Conservation (phyloP, 2,797 vertebrate species). For the Pseudocheirus occidentalis region DNA sequence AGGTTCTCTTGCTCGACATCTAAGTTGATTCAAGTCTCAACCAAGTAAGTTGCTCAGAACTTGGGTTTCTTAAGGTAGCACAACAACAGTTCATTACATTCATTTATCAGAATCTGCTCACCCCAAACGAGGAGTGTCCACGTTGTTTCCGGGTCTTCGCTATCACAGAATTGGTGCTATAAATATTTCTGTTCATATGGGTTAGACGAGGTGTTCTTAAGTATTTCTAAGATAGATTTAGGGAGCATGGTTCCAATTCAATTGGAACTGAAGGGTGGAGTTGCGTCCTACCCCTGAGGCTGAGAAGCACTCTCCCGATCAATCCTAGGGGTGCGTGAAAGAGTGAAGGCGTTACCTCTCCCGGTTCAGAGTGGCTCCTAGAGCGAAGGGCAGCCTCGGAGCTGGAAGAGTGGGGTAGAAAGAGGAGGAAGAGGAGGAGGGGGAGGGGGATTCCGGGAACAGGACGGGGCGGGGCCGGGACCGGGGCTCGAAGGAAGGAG, state of each 20-base stretch:
- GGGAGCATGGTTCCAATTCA: background rate
- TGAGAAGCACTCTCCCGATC: background rate
- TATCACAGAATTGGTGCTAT: background rate
- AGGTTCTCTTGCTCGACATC: background rate
- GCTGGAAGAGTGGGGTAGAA: background rate
- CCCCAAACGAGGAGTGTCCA: background rate
- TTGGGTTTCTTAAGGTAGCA: background rate
- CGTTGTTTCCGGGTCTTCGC: background rate
- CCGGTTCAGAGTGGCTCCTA: background rate
- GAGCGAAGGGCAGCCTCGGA: background rate
- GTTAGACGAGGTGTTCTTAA: background rate
- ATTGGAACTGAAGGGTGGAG: background rate
- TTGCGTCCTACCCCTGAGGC: background rate
- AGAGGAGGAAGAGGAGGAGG: background rate
- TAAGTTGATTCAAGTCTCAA: background rate
- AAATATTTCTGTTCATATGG: background rate
- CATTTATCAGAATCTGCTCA: background rate
- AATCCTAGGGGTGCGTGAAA: background rate
- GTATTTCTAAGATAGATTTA: background rate
- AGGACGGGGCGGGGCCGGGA: conserved; percentile 61
- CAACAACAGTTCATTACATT: background rate
- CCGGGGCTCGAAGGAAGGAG: background rate
- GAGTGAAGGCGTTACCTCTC: background rate
- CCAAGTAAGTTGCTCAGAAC: background rate
- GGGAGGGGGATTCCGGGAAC: conserved; percentile 70